phyloP scores from a whole-genome alignment of 2,113 vertebrate species.

The Dasyurus viverrinus region DNA sequence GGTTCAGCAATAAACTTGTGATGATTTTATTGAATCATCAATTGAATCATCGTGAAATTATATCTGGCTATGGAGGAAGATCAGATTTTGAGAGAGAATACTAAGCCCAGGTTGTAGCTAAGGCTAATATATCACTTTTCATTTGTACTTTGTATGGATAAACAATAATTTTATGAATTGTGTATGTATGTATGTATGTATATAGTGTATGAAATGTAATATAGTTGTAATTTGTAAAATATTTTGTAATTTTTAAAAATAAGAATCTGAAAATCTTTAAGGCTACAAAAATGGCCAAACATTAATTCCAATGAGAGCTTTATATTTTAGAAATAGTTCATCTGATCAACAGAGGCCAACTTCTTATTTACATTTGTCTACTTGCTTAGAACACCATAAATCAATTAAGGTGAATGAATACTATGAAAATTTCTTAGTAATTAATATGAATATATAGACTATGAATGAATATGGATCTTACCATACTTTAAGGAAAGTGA shows the following conservation, averaged over 20 bases:
- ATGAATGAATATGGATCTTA: not conserved
- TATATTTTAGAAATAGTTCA: not conserved
- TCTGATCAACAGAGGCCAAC: not conserved
- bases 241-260: constrained; percentile 43
- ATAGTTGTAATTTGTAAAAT: constrained; percentile 44
- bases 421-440: not conserved
- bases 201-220: constrained; percentile 1
- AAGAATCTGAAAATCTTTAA: constrained; percentile 22
- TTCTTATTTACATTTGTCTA: not conserved
- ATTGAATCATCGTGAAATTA: not conserved
- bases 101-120: constrained; percentile 29
- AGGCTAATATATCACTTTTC: constrained; percentile 17
- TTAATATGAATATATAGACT: not conserved
- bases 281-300: not conserved
- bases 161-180: constrained; percentile 19
- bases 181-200: too few relatives aligned
- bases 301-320: not conserved
- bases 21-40: not conserved
- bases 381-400: not conserved
- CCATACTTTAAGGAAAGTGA: not conserved
- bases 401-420: not conserved
- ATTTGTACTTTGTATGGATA: constrained; percentile 21
- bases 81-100: constrained; percentile 34
- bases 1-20: not conserved
- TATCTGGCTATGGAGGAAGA: not conserved